Evolutionary conservation across 2,797 vertebrate species (phyloP).

Genomic region (Amblyraja radiata): DNA sequence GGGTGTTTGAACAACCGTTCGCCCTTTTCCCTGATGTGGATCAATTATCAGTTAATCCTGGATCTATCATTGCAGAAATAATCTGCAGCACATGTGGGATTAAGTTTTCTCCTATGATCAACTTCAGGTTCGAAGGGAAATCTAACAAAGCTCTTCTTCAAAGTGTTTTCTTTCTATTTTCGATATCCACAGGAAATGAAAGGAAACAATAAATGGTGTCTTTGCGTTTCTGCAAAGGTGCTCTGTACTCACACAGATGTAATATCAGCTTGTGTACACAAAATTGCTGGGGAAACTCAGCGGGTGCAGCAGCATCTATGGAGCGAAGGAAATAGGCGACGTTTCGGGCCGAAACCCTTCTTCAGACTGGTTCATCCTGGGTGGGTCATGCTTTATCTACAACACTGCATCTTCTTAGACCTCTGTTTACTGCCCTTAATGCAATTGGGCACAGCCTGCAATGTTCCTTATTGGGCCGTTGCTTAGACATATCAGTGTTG

Average conservation of each 20-base stretch:
- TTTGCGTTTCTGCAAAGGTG: background rate
- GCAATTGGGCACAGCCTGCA: background rate
- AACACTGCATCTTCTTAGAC: background rate
- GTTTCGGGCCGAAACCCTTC: too few species aligned
- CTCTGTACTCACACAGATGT: background rate
- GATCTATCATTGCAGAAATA: background rate
- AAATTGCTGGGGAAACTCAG: too few species aligned
- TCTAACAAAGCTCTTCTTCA: background rate
- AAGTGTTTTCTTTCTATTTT: background rate
- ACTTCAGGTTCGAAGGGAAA: background rate
- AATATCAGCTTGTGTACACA: background rate
- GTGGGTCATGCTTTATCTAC: background rate
- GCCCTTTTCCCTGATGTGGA: background rate
- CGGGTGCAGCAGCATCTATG: too few species aligned
- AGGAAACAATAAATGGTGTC: background rate
- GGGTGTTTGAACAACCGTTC: background rate
- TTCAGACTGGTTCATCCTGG: background rate
- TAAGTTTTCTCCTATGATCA: background rate
- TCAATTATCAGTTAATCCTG: background rate
- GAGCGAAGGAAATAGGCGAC: too few species aligned
- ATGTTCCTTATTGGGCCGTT: too few species aligned
- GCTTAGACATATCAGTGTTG: too few species aligned
- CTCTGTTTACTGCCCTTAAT: background rate
- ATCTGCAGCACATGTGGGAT: background rate
- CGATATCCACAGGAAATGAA: background rate